Evolutionary conservation across 1,140 invertebrate species (phyloP), one percentile per base, ranked within the genome.

Genomic region (Tenebrio molitor): DNA sequence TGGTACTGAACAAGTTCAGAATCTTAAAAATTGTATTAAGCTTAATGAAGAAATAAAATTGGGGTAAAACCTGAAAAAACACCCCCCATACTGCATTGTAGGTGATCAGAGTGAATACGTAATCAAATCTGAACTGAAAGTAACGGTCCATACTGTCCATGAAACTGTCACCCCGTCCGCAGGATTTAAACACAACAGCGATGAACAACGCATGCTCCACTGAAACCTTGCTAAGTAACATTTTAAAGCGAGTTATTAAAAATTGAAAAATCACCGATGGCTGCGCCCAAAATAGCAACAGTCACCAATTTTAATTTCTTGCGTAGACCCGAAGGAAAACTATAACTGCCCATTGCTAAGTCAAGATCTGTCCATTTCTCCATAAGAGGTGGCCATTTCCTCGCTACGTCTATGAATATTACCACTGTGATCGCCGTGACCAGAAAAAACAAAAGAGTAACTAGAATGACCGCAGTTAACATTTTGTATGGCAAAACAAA

Each of bases 301-400:
- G 33, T 10, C 6, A 41, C 12, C 2, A 25, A n/a, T 5, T 25
- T 33, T 29, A 58, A 15, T 58, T 58, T 58, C 5, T 16, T 69
- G 1, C 69, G 72, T 14, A 78, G 23, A 8, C 53, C 34, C 8
- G 19, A 62, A 4, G 76, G 72, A 58, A 71, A 71, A 17, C 70
- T 69, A 53, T 74, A 77, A 8, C 16, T 8, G n/a, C 23, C 42
- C 77, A 78, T 77, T 23, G 42, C 23, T 7, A 41, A 36, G 15
- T 78, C 77, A n/a, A 78, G 70, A 1, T 25, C 8, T 21, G 14
- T 44, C 77, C 77, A 78, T 16, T 68, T 65, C 21, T 68, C 12
- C 67, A 78, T 70, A n/a, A 77, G 53, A 19, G 33, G 6, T 2
- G 63, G 65, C 77, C 77, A 78, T 23, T 74, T 7, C 50, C 53